phyloP scores from a whole-genome alignment of 2,797 vertebrate species.

The Premnoplex brunnescens region DNA sequence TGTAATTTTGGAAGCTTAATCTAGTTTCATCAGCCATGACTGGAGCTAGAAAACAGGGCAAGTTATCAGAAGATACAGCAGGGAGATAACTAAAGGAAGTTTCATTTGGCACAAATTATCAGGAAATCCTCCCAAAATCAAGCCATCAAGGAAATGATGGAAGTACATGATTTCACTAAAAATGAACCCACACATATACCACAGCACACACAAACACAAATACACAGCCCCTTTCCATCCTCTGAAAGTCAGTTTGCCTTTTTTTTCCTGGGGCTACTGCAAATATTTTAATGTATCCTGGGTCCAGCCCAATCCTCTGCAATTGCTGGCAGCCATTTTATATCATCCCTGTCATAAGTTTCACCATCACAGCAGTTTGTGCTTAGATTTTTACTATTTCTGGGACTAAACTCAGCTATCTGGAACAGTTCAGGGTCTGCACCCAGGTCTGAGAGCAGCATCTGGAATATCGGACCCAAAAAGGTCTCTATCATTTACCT shows the following conservation, averaged over 20 bases:
- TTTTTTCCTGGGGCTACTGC: neutral
- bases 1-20: constrained; percentile 60
- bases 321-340: constrained; percentile 18
- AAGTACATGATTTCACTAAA: constrained; percentile 39
- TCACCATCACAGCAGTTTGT: neutral
- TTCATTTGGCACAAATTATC: constrained; percentile 47
- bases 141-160: constrained; percentile 35
- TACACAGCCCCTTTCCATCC: neutral
- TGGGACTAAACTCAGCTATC: neutral
- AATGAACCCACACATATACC: neutral
- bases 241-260: constrained; percentile 26
- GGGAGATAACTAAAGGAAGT: constrained; percentile 60
- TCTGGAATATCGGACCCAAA: neutral
- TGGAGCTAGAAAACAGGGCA: constrained; percentile 56
- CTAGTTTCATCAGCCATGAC: constrained; percentile 55
- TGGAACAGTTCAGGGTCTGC: neutral
- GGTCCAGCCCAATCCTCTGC: neutral
- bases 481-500: neutral
- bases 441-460: neutral
- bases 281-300: neutral
- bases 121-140: constrained; percentile 66
- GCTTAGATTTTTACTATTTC: neutral
- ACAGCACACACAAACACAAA: neutral
- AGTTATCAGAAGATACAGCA: constrained; percentile 64
- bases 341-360: neutral